Evolutionary conservation across 2,888 invertebrate species (phyloP), one percentile per base, ranked within the genome.

Genomic region (Acrobasis suavella): DNA sequence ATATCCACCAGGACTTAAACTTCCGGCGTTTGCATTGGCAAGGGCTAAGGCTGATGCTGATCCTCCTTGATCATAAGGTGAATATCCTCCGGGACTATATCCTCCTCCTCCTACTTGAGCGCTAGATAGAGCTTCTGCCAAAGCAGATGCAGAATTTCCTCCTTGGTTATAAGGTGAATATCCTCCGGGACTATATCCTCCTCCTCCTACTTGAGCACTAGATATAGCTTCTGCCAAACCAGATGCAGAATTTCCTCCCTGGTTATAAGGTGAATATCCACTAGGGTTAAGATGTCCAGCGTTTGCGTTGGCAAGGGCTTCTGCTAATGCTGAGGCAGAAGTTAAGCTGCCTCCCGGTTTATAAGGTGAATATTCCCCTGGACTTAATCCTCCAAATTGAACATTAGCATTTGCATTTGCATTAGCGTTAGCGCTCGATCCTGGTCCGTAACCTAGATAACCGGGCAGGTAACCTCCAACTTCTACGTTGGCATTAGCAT

Each of bases 381-480:
- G 49, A 58, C 32, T 50, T 9, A 50, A 58, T 22, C 50, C 56
- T 17, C 58, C 58, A 32, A 32, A 32, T 46, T 46, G 46, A 46
- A 7, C 46, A 46, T 46, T 46, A 1, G 46, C 46, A 5, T 46
- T 46, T 46, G 46, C 46, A 46, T 46, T 14, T 8, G 60, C 50
- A 39, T 60, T 60, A 17, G 50, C 50, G 9, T 50, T 37, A 14
- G 60, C 51, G 51, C 52, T 16, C 51, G 60, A 51, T 22, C 7
- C 51, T 8, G 46, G 32, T n/a, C 8, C 22, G 8, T 8, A 58
- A 46, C 14, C 14, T 46, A n/a, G 46, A 39, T 39, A 15, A 3
- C 16, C 49, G 50, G 46, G 32, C 14, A 16, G 42, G 10, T 42
- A 58, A 42, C 58, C 17, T 15, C 39, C 58, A 2, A 17, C 15